Evolutionary conservation across 2,797 vertebrate genomes (phyloP).

Genomic region (Spondyliosoma cantharus): DNA sequence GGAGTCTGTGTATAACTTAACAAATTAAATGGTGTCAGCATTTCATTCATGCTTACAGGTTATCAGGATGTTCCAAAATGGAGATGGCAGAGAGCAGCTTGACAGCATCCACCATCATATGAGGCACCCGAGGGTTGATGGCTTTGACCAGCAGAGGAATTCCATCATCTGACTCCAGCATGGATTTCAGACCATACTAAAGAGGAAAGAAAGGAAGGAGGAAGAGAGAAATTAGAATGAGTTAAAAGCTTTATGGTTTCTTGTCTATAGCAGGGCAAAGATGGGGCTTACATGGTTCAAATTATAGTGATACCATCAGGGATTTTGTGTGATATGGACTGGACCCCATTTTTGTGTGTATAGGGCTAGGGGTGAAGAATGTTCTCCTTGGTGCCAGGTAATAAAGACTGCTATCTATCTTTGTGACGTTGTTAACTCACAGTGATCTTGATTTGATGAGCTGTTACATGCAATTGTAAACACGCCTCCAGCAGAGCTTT

Average conservation of each 20-base stretch:
- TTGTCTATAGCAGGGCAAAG: neutral
- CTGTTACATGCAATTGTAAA: too few relatives aligned
- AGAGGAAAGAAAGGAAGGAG: neutral
- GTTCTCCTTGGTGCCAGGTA: too few relatives aligned
- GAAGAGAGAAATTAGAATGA: slow-evolving; percentile 4
- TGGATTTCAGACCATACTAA: slow-evolving; percentile 91
- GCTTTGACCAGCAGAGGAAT: slow-evolving; percentile 90
- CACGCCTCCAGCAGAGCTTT: too few relatives aligned
- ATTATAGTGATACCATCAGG: neutral
- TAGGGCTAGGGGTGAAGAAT: too few relatives aligned
- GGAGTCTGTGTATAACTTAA: neutral
- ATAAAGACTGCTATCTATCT: too few relatives aligned
- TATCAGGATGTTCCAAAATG: slow-evolving; percentile 89
- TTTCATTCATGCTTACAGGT: slow-evolving; percentile 82
- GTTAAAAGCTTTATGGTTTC: neutral
- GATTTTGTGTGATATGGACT: too few relatives aligned
- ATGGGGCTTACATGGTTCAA: neutral
- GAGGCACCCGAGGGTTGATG: slow-evolving; percentile 88
- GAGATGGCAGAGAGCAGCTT: slow-evolving; percentile 92
- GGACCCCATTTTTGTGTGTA: too few relatives aligned
- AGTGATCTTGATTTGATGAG: too few relatives aligned
- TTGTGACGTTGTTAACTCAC: too few relatives aligned
- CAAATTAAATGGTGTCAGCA: neutral
- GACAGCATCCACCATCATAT: slow-evolving; percentile 94
- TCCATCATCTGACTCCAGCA: slow-evolving; percentile 89